These are phyloP conservation scores for Shinisaurus crocodilurus DNA, from an alignment of 2,113 vertebrate genomes.

Conservation along the genomic window DNA sequence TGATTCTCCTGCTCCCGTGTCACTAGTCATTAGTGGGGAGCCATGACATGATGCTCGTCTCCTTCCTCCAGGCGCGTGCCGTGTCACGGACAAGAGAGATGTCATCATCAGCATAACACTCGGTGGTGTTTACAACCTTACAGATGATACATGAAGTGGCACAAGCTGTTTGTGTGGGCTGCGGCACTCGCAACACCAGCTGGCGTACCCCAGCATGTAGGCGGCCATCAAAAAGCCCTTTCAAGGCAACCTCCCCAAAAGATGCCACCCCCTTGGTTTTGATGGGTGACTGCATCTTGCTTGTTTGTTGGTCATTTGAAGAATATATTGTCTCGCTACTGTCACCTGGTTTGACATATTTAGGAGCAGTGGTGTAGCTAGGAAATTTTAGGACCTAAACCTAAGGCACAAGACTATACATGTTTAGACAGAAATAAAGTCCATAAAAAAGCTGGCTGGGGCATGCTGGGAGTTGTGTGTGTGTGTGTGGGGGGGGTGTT, in stretches of 20 bases:
- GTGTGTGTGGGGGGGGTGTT: too few relatives aligned
- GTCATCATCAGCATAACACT: neutral
- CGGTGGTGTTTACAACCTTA: neutral
- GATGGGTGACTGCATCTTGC: neutral
- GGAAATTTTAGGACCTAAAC: too few relatives aligned
- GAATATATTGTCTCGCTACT: neutral
- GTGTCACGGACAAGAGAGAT: neutral
- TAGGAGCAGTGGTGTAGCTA: too few relatives aligned
- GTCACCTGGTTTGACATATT: neutral
- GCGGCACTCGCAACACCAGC: neutral
- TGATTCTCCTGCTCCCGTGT: neutral
- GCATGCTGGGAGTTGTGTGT: too few relatives aligned
- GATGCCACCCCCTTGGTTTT: neutral
- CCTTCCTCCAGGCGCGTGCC: rapidly evolving
- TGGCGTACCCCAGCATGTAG: rapidly evolving
- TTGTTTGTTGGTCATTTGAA: neutral
- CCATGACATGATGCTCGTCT: neutral
- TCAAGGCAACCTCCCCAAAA: neutral
- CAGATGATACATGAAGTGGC: neutral
- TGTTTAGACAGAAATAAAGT: too few relatives aligned
- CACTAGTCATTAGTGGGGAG: neutral
- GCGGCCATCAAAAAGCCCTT: neutral
- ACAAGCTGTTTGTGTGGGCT: neutral
- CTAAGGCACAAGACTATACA: too few relatives aligned
- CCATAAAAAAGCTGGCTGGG: too few relatives aligned